Percentiles rank a stretch among this genome's conserved stretches.
Conservation (phyloP, 1,140 invertebrate species). For the Caenorhabditis inopinata region DNA sequence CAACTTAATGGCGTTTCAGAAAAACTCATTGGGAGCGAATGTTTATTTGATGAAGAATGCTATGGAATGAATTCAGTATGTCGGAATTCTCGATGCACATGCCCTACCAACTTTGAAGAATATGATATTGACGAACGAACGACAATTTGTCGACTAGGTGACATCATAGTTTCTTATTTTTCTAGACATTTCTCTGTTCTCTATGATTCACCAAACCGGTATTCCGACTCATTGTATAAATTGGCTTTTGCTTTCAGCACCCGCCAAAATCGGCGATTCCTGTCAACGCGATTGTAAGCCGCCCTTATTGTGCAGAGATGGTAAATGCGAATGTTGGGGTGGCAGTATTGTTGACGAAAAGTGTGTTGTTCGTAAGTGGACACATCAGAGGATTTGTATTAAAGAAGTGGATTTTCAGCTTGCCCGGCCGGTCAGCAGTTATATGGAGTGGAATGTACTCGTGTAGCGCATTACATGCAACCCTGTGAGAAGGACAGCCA, state of each 20-base stretch:
- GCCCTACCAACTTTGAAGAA: conserved; percentile 66
- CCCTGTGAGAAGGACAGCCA: conserved; percentile 53
- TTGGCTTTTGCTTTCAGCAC: conserved; percentile 54
- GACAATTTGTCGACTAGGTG: conserved; percentile 62
- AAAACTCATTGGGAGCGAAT: conserved; percentile 63
- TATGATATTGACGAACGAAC: conserved; percentile 59
- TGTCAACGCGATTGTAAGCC: conserved; percentile 66
- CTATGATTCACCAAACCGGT: conserved; percentile 21
- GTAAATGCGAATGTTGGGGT: conserved; percentile 66
- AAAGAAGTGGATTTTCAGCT: conserved; percentile 53
- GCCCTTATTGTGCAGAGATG: conserved; percentile 63
- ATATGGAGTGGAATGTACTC: conserved; percentile 64
- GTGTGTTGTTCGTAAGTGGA: conserved; percentile 62
- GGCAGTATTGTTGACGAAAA: conserved; percentile 64
- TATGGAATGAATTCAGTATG: conserved; percentile 66
- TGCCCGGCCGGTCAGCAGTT: conserved; percentile 64
- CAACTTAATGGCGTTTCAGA: no score
- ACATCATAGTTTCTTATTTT: neutral
- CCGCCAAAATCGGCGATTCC: conserved; percentile 62
- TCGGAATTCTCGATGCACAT: conserved; percentile 61
- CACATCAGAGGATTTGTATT: neutral
- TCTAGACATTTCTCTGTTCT: conserved; percentile 36
- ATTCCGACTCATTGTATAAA: neutral
- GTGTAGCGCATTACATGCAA: conserved; percentile 62
- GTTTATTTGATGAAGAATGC: conserved; percentile 65